phyloP scores from a whole-genome alignment of 2,113 vertebrate genomes.

The Macaca fascicularis region DNA sequence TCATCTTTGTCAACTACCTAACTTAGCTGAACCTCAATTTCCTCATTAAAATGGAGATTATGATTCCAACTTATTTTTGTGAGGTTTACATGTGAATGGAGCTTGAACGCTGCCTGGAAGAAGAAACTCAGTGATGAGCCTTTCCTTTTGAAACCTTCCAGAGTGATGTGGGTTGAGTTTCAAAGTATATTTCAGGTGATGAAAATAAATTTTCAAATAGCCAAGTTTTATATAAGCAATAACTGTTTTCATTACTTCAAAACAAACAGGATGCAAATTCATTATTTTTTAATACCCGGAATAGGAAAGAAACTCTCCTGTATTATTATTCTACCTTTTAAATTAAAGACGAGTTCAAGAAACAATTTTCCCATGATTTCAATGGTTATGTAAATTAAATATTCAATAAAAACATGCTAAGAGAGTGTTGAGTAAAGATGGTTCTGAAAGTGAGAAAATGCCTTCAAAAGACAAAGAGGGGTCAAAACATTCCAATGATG shows the following conservation, averaged over 20 bases:
- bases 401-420: constrained; percentile 1
- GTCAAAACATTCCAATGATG: neutral
- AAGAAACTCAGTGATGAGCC: neutral
- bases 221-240: neutral
- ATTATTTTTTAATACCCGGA: neutral
- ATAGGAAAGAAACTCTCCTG: neutral
- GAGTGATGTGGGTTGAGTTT: neutral
- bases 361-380: neutral
- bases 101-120: neutral
- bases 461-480: neutral
- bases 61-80: neutral
- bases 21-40: neutral
- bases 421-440: neutral
- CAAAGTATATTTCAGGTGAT: neutral
- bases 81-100: neutral
- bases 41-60: neutral
- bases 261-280: neutral
- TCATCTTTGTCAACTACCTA: neutral
- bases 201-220: constrained; percentile 5
- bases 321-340: neutral
- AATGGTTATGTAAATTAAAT: neutral
- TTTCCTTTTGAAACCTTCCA: neutral
- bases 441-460: neutral
- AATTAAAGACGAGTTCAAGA: neutral
- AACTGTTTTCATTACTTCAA: neutral